phyloP scores from a whole-genome alignment of 2,797 vertebrate genomes.

The Gallinago solitaria region DNA sequence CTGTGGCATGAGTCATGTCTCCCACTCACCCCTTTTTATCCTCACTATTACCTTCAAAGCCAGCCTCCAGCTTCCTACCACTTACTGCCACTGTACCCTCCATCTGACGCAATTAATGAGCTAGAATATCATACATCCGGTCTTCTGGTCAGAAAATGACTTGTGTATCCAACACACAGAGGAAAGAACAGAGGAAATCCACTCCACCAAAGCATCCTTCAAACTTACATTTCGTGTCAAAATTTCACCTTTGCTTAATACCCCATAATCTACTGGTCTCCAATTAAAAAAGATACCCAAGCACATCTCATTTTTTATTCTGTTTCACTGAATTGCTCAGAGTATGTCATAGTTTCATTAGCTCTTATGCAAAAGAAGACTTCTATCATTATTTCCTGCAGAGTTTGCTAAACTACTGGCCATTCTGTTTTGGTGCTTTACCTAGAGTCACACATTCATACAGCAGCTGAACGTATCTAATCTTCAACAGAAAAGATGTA shows the following conservation, averaged over 20 bases:
- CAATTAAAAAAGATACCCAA: background rate
- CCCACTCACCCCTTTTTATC: constrained; percentile 32
- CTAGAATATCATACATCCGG: background rate
- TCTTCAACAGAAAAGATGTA: background rate
- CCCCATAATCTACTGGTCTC: background rate
- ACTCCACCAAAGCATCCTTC: background rate
- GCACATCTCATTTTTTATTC: background rate
- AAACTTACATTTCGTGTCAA: background rate
- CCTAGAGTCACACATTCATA: background rate
- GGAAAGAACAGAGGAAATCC: background rate
- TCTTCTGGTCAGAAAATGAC: background rate
- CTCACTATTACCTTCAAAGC: constrained; percentile 46
- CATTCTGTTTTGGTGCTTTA: background rate
- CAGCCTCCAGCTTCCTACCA: constrained; percentile 42
- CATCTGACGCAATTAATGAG: background rate
- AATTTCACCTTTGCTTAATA: background rate
- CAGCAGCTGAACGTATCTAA: background rate
- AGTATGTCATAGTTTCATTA: accelerated
- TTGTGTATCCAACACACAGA: background rate
- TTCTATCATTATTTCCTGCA: background rate
- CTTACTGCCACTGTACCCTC: background rate
- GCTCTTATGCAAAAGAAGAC: background rate
- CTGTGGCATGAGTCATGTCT: constrained; percentile 22
- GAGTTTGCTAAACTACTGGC: background rate
- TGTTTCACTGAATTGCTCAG: background rate